Base-by-base conservation (phyloP, 2,888 invertebrate genomes). In the Lutraria lutraria region DNA sequence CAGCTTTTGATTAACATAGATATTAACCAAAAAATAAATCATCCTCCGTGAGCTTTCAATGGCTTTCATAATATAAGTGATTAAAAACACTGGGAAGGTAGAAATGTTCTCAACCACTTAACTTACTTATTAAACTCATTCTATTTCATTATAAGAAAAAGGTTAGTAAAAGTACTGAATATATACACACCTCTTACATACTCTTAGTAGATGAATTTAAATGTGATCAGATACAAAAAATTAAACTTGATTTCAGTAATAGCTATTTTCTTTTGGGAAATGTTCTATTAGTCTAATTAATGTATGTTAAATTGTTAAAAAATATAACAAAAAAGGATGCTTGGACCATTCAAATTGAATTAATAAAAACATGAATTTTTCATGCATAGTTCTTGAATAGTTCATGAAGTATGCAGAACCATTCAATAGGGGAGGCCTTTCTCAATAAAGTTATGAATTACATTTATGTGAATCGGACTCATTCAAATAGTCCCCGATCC, bases 1-100 rank as follows among this genome's bases (percentile, higher is more conserved):
- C n/a, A 68, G 25, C 25, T 68, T 68, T 25, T 68, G 63, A 68
- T 68, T 68, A 25, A 68, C 63, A 68, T 25, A 68, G n/a, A 68
- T 25, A 68, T 68, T 13, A 68, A 68, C n/a, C 4, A 25, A 68
- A 43, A 43, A 68, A 19, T n/a, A 68, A n/a, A 68, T n/a, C n/a
- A 68, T 12, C 21, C 1, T 60, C 21, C 0, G n/a, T 21, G 21
- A 21, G n/a, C 0, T 21, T 60, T 60, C 21, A 60, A 68, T 25
- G 25, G 63, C n/a, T 68, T 68, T 25, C n/a, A 68, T 68, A 63
- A 68, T 12, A 25, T 0, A 13, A 25, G 63, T 68, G 63, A 68
- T 68, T 60, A 21, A 68, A 25, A n/a, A n/a, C 6, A 25, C 12
- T 25, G n/a, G 25, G 60, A 21, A 60, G 56, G 56, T 56, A 56